A percentile compares a stretch with the other conserved stretches of the same genome.
Evolutionary conservation across 2,113 vertebrate species (phyloP).

Genomic region (Nothoprocta pentlandii): DNA sequence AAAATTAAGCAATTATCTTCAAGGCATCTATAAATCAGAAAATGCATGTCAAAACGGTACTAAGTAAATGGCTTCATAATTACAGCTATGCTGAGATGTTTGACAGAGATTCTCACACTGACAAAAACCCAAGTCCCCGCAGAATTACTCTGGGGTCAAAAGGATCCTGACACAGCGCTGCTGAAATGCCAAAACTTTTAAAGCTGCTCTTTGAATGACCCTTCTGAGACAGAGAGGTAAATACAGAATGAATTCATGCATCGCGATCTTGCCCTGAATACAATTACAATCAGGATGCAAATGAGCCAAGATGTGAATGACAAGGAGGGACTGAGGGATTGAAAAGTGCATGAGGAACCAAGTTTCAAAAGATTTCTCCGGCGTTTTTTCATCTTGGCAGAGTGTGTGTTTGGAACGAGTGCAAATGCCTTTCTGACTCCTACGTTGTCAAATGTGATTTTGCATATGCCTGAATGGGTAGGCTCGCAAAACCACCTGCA

Average conservation of each 20-base stretch:
- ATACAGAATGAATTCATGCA: not conserved
- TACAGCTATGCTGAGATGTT: not conserved
- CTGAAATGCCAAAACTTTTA: not conserved
- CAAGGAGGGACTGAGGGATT: not conserved
- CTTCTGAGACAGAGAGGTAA: not conserved
- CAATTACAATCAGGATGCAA: not conserved
- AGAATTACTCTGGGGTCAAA: not conserved
- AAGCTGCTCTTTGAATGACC: not conserved
- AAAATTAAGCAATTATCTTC: slow-evolving; percentile 41
- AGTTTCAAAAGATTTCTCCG: not conserved
- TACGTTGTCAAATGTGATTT: not conserved
- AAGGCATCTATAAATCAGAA: slow-evolving; percentile 19
- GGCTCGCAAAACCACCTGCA: not conserved
- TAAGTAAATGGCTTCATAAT: slow-evolving; percentile 48
- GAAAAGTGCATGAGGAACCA: not conserved
- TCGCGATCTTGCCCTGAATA: not conserved
- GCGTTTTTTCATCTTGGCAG: not conserved
- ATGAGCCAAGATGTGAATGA: not conserved
- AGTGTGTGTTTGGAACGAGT: not conserved
- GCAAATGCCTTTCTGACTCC: not conserved
- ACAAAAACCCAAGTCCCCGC: not conserved
- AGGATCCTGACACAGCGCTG: not conserved
- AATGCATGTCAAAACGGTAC: not conserved
- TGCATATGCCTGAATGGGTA: not conserved
- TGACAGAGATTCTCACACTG: not conserved